These are phyloP conservation scores for Lasioglossum villosulum DNA, from an alignment of 2,888 invertebrate species.

Conservation along the genomic window DNA sequence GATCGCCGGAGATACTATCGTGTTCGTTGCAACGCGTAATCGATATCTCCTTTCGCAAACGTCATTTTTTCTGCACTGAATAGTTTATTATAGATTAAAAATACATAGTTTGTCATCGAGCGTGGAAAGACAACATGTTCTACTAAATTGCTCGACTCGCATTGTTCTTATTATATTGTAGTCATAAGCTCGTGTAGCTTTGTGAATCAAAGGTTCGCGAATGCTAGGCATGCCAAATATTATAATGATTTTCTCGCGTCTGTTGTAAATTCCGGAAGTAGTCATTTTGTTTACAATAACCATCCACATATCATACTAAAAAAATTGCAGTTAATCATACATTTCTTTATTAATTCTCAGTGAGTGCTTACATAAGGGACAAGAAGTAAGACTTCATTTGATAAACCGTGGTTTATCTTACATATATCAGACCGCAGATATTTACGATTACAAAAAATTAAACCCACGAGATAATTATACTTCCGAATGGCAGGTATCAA, in stretches of 20 bases:
- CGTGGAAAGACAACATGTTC: neutral
- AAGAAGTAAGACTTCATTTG: neutral
- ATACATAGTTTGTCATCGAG: neutral
- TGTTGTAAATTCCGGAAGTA: neutral
- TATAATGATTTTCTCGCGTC: neutral
- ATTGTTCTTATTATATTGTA: neutral
- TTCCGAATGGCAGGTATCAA: neutral
- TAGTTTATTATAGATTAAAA: neutral
- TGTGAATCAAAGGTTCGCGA: slow-evolving; percentile 20
- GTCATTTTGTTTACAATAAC: neutral
- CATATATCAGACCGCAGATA: neutral
- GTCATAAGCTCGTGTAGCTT: slow-evolving; percentile 2
- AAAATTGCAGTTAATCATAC: neutral
- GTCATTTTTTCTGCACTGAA: neutral
- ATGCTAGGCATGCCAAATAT: slow-evolving; percentile 20
- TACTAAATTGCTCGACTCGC: neutral
- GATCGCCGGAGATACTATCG: neutral
- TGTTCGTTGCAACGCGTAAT: neutral
- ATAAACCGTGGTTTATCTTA: slow-evolving; percentile 26
- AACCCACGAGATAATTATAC: neutral
- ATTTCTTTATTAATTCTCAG: neutral
- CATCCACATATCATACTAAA: neutral
- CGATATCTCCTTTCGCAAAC: neutral
- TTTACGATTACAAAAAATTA: neutral
- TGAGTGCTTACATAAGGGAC: neutral